Evolutionary conservation across 2,888 invertebrate species (phyloP).

Genomic region (Erannis defoliaria): DNA sequence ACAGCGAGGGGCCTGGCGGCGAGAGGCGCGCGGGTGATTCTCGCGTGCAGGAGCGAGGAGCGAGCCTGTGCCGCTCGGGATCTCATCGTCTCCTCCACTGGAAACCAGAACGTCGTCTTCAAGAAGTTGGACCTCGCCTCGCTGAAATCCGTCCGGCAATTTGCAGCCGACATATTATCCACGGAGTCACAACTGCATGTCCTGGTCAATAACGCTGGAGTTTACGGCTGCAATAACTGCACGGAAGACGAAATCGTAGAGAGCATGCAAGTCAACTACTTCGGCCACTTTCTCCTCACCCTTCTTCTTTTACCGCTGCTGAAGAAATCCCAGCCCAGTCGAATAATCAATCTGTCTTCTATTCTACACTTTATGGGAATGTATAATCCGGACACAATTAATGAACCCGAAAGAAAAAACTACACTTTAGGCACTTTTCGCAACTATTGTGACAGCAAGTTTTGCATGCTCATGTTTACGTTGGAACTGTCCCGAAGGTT

Average conservation of each 20-base stretch:
- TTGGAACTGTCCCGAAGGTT: constrained; percentile 89
- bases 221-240: constrained; percentile 63
- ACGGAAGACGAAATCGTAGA: constrained; percentile 87
- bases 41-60: constrained; percentile 92
- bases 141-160: constrained; percentile 82
- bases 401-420: constrained; percentile 22
- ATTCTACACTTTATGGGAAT: constrained; percentile 67
- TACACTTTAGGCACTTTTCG: constrained; percentile 31
- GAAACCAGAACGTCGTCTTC: constrained; percentile 58
- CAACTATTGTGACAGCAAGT: constrained; percentile 71
- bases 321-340: constrained; percentile 51
- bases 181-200: constrained; percentile 81
- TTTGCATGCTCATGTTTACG: constrained; percentile 88
- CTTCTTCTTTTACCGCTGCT: constrained; percentile 56
- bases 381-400: constrained; percentile 48
- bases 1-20: constrained; percentile 89
- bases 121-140: constrained; percentile 79
- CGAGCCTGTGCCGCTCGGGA: constrained; percentile 84
- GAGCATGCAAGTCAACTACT: constrained; percentile 86
- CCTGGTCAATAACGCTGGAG: constrained; percentile 87
- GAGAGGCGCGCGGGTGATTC: constrained; percentile 90
- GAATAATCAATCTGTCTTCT: constrained; percentile 81
- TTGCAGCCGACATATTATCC: constrained; percentile 83
- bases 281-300: constrained; percentile 87
- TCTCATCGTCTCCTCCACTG: constrained; percentile 49